These are phyloP conservation scores for Hofmannophila pseudospretella DNA, from an alignment of 2,888 invertebrate genomes.

Conservation along the genomic window DNA sequence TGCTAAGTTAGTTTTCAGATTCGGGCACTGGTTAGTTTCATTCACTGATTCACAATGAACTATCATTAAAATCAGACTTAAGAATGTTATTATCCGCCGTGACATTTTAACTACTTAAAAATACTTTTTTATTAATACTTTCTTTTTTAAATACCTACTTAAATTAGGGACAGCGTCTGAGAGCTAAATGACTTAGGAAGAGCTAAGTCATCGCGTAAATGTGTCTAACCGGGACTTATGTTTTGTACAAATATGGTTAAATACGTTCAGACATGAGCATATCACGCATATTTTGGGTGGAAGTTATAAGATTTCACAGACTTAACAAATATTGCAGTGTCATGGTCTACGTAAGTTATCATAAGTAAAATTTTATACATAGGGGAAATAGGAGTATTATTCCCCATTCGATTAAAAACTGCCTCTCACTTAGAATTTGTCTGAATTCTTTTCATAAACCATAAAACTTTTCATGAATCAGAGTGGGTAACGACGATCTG, in stretches of 20 bases:
- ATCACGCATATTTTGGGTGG: background rate
- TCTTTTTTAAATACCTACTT: no score
- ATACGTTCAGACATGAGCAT: background rate
- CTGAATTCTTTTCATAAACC: no score
- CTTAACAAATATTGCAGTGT: no score
- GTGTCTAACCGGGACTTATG: background rate
- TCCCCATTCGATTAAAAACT: no score
- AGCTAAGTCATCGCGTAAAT: constrained; percentile 1
- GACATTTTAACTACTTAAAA: constrained; percentile 1
- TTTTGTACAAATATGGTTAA: background rate
- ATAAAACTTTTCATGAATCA: no score
- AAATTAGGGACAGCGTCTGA: background rate
- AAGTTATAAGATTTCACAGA: no score
- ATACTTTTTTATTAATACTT: no score
- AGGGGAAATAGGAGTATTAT: no score
- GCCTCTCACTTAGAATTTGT: no score
- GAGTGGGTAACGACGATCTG: no score
- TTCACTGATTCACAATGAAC: constrained; percentile 9
- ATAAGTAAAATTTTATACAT: no score
- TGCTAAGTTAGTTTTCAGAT: constrained; percentile 27
- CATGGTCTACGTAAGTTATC: no score
- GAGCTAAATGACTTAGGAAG: background rate
- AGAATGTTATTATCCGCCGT: background rate
- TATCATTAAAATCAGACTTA: constrained; percentile 30
- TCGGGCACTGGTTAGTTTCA: constrained; percentile 26